phyloP scores from a whole-genome alignment of 2,888 invertebrate genomes.

The Chymomyza procnemis region DNA sequence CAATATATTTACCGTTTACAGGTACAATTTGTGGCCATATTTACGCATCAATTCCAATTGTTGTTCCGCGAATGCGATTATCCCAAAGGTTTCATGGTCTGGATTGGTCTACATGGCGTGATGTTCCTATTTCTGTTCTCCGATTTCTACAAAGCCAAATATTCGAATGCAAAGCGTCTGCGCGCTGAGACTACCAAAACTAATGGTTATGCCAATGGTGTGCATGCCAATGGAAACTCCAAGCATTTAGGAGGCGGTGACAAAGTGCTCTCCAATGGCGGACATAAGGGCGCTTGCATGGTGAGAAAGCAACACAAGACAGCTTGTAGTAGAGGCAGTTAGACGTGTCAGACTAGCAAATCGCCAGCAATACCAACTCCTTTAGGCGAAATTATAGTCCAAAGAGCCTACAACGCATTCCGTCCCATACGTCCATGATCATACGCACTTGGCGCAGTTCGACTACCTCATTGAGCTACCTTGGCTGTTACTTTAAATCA shows the following conservation, averaged over 20 bases:
- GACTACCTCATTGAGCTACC: neutral
- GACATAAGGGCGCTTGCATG: slow-evolving; percentile 84
- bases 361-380: too few relatives aligned
- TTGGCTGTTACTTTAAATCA: slow-evolving; percentile 32
- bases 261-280: slow-evolving; percentile 55
- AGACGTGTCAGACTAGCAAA: too few relatives aligned
- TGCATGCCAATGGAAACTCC: slow-evolving; percentile 50
- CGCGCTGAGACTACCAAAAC: slow-evolving; percentile 53
- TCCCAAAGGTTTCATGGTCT: slow-evolving; percentile 92
- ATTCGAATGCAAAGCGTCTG: slow-evolving; percentile 79
- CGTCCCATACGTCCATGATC: too few relatives aligned
- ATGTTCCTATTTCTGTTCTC: slow-evolving; percentile 96
- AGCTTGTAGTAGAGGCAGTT: too few relatives aligned
- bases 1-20: slow-evolving; percentile 77
- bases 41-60: slow-evolving; percentile 94
- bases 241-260: slow-evolving; percentile 50
- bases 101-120: slow-evolving; percentile 96
- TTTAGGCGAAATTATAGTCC: too few relatives aligned
- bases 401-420: too few relatives aligned
- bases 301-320: slow-evolving; percentile 79
- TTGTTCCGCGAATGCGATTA: slow-evolving; percentile 94
- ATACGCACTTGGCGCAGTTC: neutral
- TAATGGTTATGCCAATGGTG: slow-evolving; percentile 59
- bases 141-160: slow-evolving; percentile 94
- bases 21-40: slow-evolving; percentile 95